Conservation (phyloP, 2,888 invertebrate genomes). For the Drosophila mettleri region DNA sequence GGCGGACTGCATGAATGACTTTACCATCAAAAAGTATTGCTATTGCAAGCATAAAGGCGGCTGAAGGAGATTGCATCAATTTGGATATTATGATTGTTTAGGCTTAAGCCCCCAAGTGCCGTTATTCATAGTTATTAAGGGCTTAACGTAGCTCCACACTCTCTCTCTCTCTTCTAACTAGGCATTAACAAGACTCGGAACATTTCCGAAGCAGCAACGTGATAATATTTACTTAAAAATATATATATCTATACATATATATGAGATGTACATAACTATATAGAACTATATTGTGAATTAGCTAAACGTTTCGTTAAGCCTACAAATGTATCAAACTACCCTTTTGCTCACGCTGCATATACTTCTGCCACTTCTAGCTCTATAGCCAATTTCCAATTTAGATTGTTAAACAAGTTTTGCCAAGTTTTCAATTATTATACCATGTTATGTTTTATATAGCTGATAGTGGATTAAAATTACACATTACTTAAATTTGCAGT, state of each 20-base stretch:
- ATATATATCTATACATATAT: constrained; percentile 5
- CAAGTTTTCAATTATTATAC: constrained; percentile 34
- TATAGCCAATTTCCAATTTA: constrained; percentile 20
- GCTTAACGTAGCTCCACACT: constrained; percentile 2
- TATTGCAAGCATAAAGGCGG: constrained; percentile 84
- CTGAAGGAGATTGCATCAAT: not conserved
- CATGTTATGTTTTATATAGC: not conserved
- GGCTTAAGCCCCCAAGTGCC: constrained; percentile 49
- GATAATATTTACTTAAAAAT: constrained; percentile 45
- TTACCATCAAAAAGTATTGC: constrained; percentile 87
- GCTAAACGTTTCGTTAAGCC: not conserved
- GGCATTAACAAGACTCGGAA: constrained; percentile 37
- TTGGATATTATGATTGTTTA: not conserved
- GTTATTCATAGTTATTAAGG: constrained; percentile 47
- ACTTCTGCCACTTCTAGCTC: not conserved
- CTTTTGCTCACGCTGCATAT: constrained; percentile 21
- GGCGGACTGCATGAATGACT: constrained; percentile 86
- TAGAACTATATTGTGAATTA: not conserved
- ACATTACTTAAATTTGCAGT: constrained; percentile 26
- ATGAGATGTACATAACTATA: constrained; percentile 3
- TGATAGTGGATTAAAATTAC: not conserved
- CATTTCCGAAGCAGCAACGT: constrained; percentile 48
- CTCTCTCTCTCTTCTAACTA: not conserved
- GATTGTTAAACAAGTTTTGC: constrained; percentile 16
- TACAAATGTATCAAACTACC: not conserved